These are phyloP conservation scores for Athalia circularis DNA, from an alignment of 2,888 invertebrate species.

Conservation along the genomic window DNA sequence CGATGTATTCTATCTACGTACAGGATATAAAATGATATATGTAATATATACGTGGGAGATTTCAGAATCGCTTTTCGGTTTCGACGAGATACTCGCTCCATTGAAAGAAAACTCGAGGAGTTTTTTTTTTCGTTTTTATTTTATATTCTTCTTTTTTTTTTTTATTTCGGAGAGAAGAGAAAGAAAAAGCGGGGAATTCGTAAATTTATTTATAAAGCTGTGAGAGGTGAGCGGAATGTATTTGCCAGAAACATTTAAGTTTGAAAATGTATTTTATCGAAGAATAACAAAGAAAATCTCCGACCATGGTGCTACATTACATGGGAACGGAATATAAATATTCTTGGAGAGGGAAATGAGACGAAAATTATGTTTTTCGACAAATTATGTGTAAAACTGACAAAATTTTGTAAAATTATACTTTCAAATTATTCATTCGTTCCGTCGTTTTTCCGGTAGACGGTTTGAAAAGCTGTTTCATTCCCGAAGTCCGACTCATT, in stretches of 20 bases:
- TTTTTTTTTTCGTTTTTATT: no score
- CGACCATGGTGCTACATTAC: not conserved
- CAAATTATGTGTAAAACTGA: constrained; percentile 55
- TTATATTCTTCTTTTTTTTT: no score
- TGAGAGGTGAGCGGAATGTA: constrained; percentile 32
- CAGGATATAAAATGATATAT: not conserved
- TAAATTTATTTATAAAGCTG: constrained; percentile 7
- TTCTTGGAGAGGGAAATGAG: not conserved
- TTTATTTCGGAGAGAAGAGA: not conserved
- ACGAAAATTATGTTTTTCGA: constrained; percentile 51
- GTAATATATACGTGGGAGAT: constrained; percentile 1
- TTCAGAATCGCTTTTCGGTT: constrained; percentile 15
- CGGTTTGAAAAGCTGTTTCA: constrained; percentile 12
- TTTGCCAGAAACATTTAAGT: constrained; percentile 1
- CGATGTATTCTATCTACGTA: not conserved
- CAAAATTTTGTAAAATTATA: constrained; percentile 53
- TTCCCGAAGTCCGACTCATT: constrained; percentile 6
- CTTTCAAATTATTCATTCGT: constrained; percentile 51
- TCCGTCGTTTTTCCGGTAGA: constrained; percentile 25
- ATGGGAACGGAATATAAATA: constrained; percentile 8
- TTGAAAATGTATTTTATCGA: constrained; percentile 34
- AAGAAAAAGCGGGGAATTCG: not conserved
- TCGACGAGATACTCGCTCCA: constrained; percentile 16
- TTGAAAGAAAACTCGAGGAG: constrained; percentile 9
- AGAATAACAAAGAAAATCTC: constrained; percentile 41